A percentile compares a stretch with the other conserved stretches of the same genome.
Evolutionary conservation across 2,888 invertebrate genomes (phyloP).

Genomic region (Oscheius onirici): DNA sequence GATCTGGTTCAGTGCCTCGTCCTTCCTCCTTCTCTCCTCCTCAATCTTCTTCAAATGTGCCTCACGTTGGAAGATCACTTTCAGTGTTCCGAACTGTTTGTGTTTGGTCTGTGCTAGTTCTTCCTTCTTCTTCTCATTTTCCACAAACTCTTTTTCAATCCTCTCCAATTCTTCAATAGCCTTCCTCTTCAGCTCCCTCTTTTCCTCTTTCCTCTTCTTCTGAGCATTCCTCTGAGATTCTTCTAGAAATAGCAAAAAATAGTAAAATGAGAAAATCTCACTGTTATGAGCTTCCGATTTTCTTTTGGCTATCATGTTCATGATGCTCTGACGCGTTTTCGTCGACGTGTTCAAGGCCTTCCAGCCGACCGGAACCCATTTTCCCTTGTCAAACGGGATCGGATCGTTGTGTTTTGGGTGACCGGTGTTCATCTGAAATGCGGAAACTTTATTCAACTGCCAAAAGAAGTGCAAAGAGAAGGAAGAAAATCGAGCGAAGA

Average conservation of each 20-base stretch:
- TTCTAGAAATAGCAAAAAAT: neutral
- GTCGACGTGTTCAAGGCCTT: neutral
- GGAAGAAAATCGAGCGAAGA: no score
- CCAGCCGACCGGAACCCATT: slow-evolving; percentile 25
- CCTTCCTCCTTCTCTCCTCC: slow-evolving; percentile 12
- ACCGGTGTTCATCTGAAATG: neutral
- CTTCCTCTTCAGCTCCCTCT: neutral
- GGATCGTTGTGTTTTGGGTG: slow-evolving; percentile 22
- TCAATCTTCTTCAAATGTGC: neutral
- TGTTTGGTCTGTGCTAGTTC: neutral
- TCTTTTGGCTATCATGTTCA: slow-evolving; percentile 11
- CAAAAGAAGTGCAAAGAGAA: no score
- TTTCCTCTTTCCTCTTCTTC: slow-evolving; percentile 20
- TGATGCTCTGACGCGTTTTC: neutral
- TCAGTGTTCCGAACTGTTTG: neutral
- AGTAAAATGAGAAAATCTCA: neutral
- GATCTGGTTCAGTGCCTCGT: neutral
- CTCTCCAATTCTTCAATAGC: slow-evolving; percentile 9
- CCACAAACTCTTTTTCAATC: slow-evolving; percentile 2
- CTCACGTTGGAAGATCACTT: neutral
- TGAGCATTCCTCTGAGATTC: slow-evolving; percentile 3
- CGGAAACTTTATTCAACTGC: no score
- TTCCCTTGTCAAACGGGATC: slow-evolving; percentile 10
- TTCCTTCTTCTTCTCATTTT: neutral
- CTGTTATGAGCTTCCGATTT: slow-evolving; percentile 11